Evolutionary conservation across 2,113 vertebrate genomes (phyloP).

Genomic region (Otus sunia): DNA sequence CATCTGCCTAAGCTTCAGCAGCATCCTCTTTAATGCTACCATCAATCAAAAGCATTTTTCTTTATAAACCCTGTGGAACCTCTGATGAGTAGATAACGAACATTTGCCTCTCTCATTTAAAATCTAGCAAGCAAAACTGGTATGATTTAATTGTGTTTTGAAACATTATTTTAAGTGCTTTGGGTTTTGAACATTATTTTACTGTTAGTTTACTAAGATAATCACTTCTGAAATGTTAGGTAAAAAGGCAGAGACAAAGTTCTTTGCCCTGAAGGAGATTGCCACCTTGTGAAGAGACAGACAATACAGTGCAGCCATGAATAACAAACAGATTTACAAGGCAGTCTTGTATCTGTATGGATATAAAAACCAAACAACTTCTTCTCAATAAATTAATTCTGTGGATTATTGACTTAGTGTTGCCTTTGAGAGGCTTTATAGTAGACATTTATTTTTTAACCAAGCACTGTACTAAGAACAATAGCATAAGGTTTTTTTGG

Average conservation of each 20-base stretch:
- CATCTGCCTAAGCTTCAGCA: neutral
- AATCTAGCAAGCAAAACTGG: neutral
- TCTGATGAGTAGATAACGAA: fast-evolving
- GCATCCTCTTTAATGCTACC: neutral
- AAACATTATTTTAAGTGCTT: neutral
- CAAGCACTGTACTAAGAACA: neutral
- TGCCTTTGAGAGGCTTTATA: neutral
- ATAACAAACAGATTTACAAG: neutral
- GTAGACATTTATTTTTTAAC: neutral
- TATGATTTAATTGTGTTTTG: neutral
- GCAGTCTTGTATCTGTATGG: neutral
- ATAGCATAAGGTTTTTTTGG: neutral
- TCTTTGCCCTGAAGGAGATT: slow-evolving; percentile 7
- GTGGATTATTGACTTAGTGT: neutral
- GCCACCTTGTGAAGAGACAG: neutral
- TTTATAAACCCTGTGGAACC: neutral
- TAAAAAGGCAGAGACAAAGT: neutral
- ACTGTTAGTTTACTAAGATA: neutral
- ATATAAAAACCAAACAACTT: neutral
- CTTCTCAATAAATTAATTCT: slow-evolving; percentile 20
- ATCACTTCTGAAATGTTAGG: neutral
- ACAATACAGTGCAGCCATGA: neutral
- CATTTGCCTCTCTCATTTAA: neutral
- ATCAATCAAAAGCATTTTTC: slow-evolving; percentile 1
- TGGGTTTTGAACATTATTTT: neutral